Base-by-base conservation (phyloP, 2,113 vertebrate genomes). In the Mungos mungo region DNA sequence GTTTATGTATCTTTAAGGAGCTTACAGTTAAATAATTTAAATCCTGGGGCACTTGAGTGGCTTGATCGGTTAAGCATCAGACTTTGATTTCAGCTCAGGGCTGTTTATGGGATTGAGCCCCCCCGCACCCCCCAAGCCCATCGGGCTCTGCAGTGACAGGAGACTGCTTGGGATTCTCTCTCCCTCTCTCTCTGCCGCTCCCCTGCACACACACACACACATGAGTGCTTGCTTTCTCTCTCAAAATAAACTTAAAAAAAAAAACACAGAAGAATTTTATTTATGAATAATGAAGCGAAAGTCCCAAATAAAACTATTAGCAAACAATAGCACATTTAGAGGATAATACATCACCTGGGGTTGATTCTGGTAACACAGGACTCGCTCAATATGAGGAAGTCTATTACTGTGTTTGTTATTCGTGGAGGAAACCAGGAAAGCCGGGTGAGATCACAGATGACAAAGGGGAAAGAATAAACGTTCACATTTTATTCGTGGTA, bases 11-110 rank as follows among this genome's bases (percentile, higher is more conserved):
- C 11, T 45, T 79, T 47, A 91, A 77, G 35, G 35, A 88, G 77
- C 74, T 85, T 57, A 23, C 47, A 31, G 47, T 84, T 79, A 84
- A 92, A 91, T 69, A 88, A 96, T 88, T 82, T 89, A 79, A 82
- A 66, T 66, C 54, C 21, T 57, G 54, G 19, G 54, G 54, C 18
- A 7, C 54, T 1, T 57, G 54, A 57, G 54, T 57, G 54, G 54
- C 6, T 57, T 57, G 54, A 18, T 57, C 19, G 6, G 54, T 57
- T 21, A 57, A 57, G 54, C 19, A 57, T 57, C 54, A 57, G 54
- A 57, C 16, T 57, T 57, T 57, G 54, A 7, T 57, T 57, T 57
- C 54, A 21, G 54, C 54, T 57, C 19, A 57, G 54, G 54, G 19
- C 2, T 18, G 54, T 57, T 57, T 57, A 18, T 57, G 54, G 54